These are phyloP conservation scores for Philypnodon macrostomus DNA, from an alignment of 2,797 vertebrate genomes.

Conservation along the genomic window DNA sequence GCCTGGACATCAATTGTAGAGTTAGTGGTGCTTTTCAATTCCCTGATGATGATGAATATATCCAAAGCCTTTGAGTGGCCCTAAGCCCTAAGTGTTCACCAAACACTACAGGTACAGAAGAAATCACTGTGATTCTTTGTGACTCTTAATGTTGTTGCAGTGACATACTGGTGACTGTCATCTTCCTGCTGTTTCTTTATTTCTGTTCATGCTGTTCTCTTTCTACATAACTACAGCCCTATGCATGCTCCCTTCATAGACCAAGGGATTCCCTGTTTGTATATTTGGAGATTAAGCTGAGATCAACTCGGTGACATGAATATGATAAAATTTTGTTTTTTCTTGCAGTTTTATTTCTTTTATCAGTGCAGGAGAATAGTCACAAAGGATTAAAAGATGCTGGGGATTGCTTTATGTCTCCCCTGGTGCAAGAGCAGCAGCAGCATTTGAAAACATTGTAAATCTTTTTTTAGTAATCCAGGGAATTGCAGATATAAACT, in stretches of 20 bases:
- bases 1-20: too few species aligned
- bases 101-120: too few species aligned
- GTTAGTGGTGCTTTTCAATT: too few species aligned
- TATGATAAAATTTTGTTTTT: too few species aligned
- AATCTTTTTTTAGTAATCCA: constrained; percentile 40
- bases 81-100: too few species aligned
- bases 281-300: constrained; percentile 37
- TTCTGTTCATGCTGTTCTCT: neutral
- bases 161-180: neutral
- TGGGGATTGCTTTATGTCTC: constrained; percentile 26
- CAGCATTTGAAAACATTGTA: constrained; percentile 26
- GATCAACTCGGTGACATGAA: too few species aligned
- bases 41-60: too few species aligned
- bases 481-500: too few species aligned
- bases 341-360: constrained; percentile 9
- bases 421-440: constrained; percentile 17
- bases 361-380: constrained; percentile 6
- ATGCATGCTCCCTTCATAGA: constrained; percentile 16
- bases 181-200: neutral
- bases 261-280: constrained; percentile 42
- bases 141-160: neutral
- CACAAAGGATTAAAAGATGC: constrained; percentile 23
- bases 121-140: too few species aligned
- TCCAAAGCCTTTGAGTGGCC: too few species aligned
- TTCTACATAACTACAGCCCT: neutral